phyloP scores from a whole-genome alignment of 2,797 vertebrate genomes.

The Eleutherodactylus coqui region DNA sequence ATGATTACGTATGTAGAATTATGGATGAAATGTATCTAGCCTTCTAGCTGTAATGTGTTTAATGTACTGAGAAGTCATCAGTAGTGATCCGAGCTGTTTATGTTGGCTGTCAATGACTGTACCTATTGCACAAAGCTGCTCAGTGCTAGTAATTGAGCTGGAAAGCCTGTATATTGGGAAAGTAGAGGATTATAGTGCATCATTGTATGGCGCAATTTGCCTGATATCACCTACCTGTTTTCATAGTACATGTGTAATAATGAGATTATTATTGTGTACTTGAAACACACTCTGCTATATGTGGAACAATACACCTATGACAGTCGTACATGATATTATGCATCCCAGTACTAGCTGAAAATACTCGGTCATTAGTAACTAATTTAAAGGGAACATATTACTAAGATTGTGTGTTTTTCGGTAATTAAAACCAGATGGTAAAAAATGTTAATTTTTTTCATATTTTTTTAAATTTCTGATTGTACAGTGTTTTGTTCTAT shows the following conservation, averaged over 20 bases:
- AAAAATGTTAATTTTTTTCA: no score
- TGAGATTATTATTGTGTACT: no score
- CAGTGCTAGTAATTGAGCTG: slow-evolving; percentile 31
- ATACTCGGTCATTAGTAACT: no score
- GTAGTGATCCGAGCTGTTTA: slow-evolving; percentile 42
- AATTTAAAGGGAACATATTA: no score
- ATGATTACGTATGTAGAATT: slow-evolving; percentile 93
- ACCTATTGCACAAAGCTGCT: neutral
- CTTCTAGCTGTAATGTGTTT: slow-evolving; percentile 39
- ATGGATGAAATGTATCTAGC: slow-evolving; percentile 5
- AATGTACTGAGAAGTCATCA: slow-evolving; percentile 36
- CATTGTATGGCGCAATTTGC: slow-evolving; percentile 14
- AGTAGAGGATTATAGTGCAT: neutral
- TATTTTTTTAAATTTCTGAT: no score
- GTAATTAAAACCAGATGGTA: no score
- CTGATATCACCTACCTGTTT: neutral
- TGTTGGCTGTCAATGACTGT: neutral
- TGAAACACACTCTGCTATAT: neutral
- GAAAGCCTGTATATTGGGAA: slow-evolving; percentile 14
- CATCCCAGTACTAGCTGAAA: no score
- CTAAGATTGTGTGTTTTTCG: no score
- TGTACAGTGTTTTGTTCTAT: no score
- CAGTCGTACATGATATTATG: no score
- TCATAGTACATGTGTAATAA: neutral
- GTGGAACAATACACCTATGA: neutral